Evolutionary conservation across 2,797 vertebrate genomes (phyloP).

Genomic region (Pantherophis alleghaniensis): DNA sequence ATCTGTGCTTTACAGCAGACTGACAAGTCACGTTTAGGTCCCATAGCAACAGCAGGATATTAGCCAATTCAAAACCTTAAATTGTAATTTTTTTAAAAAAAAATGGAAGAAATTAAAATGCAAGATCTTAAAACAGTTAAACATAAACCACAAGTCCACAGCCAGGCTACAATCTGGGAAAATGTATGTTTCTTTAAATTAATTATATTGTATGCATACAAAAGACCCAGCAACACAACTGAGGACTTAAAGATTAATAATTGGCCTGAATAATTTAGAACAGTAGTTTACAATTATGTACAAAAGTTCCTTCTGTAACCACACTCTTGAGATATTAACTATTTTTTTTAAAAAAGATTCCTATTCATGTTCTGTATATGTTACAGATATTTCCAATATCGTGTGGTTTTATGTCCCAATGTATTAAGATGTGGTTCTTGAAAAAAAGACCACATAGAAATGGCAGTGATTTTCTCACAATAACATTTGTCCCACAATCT

Average conservation of each 20-base stretch:
- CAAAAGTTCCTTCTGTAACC: constrained; percentile 73
- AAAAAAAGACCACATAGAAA: constrained; percentile 90
- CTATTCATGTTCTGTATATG: constrained; percentile 55
- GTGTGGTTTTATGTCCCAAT: constrained; percentile 77
- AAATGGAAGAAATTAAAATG: constrained; percentile 61
- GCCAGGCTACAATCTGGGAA: constrained; percentile 69
- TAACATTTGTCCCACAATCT: constrained; percentile 71
- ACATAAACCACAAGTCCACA: constrained; percentile 77
- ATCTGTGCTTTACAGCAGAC: constrained; percentile 82
- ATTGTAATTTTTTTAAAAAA: constrained; percentile 54
- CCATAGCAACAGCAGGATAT: constrained; percentile 70
- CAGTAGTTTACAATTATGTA: constrained; percentile 83
- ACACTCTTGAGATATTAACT: constrained; percentile 74
- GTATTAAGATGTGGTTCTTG: constrained; percentile 84
- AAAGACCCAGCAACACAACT: constrained; percentile 79
- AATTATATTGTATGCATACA: constrained; percentile 87
- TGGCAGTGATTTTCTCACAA: constrained; percentile 85
- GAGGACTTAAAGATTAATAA: constrained; percentile 79
- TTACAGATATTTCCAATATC: constrained; percentile 74
- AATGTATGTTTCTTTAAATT: constrained; percentile 72
- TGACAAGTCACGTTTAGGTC: constrained; percentile 68
- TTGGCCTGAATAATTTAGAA: constrained; percentile 81
- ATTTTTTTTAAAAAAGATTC: constrained; percentile 49
- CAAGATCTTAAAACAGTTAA: constrained; percentile 71
- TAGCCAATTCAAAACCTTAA: constrained; percentile 62